Conservation (phyloP, 2,797 vertebrate genomes). For the Selene dorsalis region DNA sequence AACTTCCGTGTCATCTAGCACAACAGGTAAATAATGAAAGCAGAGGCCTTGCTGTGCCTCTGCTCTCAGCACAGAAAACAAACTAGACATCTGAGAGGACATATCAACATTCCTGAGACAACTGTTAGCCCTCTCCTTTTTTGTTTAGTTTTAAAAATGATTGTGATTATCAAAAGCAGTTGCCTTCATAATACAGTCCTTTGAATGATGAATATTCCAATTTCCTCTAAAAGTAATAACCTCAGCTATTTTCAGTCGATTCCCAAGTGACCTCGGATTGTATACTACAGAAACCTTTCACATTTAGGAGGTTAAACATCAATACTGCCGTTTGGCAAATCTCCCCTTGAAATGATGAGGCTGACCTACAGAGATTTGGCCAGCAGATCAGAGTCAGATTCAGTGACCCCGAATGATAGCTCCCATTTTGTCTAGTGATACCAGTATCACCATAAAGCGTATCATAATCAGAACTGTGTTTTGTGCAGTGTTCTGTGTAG, state of each 20-base stretch:
- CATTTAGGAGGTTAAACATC: constrained; percentile 56
- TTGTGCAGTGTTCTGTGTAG: constrained; percentile 27
- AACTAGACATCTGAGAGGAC: constrained; percentile 38
- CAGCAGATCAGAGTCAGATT: constrained; percentile 39
- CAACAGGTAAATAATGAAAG: not conserved
- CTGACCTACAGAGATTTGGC: constrained; percentile 24
- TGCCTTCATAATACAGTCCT: constrained; percentile 44
- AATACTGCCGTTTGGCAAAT: constrained; percentile 72
- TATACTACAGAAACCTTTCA: constrained; percentile 46
- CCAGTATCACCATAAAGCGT: constrained; percentile 63
- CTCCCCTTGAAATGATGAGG: constrained; percentile 64
- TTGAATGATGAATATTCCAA: constrained; percentile 60
- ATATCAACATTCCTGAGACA: constrained; percentile 74
- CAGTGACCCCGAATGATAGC: constrained; percentile 23
- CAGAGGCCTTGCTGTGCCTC: too few species aligned
- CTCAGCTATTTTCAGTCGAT: constrained; percentile 19
- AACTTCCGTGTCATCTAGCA: constrained; percentile 41
- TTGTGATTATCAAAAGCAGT: constrained; percentile 80
- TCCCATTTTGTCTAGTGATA: constrained; percentile 59
- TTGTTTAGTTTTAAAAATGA: constrained; percentile 49
- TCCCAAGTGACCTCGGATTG: constrained; percentile 32
- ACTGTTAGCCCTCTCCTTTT: constrained; percentile 50
- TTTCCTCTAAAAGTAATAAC: constrained; percentile 46
- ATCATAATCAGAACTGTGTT: not conserved
- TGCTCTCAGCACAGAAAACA: constrained; percentile 51